Conservation (phyloP, 2,113 vertebrate genomes). For the Austrofundulus limnaeus region DNA sequence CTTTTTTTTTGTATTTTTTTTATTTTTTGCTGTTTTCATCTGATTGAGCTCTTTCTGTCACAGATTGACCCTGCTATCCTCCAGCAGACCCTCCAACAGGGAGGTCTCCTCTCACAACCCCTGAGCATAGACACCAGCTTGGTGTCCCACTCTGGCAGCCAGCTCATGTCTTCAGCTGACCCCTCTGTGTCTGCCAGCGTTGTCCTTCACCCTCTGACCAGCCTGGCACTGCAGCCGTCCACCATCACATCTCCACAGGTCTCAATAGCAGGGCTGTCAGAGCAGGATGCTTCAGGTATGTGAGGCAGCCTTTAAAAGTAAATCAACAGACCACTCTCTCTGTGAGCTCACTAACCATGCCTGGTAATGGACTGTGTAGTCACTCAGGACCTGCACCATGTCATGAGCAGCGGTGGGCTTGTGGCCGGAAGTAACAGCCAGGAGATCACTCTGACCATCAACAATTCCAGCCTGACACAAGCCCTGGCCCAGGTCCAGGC, state of each 20-base stretch:
- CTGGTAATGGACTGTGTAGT: constrained; percentile 68
- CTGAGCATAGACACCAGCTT: constrained; percentile 82
- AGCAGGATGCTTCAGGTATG: constrained; percentile 83
- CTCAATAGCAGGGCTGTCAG: constrained; percentile 83
- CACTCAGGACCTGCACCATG: constrained; percentile 88
- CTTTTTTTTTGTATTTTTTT: no score
- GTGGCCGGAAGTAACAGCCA: constrained; percentile 83
- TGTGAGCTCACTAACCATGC: neutral
- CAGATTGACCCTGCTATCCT: constrained; percentile 93
- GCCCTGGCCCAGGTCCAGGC: constrained; percentile 84
- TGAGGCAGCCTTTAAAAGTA: neutral
- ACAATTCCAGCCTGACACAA: constrained; percentile 92
- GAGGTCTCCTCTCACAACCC: constrained; percentile 86
- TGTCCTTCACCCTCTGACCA: constrained; percentile 90
- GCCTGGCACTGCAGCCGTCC: constrained; percentile 87
- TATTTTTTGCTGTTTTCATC: no score
- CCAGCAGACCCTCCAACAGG: constrained; percentile 92
- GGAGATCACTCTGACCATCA: constrained; percentile 96
- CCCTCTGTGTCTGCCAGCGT: constrained; percentile 85
- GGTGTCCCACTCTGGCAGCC: constrained; percentile 74
- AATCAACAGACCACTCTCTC: neutral
- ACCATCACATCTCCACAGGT: constrained; percentile 82
- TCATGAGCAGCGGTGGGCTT: constrained; percentile 85
- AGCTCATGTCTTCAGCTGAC: constrained; percentile 83
- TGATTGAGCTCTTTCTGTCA: constrained; percentile 27